Conservation (phyloP, 92 coral and sea anemone species). For the Zoanthus sociatus region DNA sequence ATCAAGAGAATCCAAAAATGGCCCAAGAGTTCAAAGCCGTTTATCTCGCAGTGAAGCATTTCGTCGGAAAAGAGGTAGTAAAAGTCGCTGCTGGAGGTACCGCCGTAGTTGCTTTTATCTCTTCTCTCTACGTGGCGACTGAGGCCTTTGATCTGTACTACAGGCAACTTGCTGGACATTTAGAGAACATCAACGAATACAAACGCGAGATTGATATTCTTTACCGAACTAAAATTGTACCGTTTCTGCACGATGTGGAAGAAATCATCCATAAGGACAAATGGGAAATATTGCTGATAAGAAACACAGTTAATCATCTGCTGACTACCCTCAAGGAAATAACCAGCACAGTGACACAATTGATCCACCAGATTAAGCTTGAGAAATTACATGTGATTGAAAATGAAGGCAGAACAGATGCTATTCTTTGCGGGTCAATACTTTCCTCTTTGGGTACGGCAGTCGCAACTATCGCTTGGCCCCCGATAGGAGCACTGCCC, state of each 20-base stretch:
- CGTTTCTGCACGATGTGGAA: not conserved
- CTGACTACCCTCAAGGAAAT: not conserved
- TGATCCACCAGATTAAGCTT: not conserved
- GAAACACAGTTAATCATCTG: not conserved
- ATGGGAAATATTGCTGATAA: not conserved
- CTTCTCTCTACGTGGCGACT: constrained; percentile 15
- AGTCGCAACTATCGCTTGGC: not conserved
- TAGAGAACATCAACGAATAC: constrained; percentile 16
- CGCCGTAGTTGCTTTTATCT: not conserved
- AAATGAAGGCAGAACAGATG: not conserved
- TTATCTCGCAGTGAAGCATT: not conserved
- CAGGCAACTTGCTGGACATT: not conserved
- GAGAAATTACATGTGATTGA: not conserved
- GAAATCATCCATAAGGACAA: not conserved
- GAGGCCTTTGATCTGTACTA: not conserved
- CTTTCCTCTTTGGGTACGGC: not conserved
- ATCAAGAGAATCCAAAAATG: constrained; percentile 12
- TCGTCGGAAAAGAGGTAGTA: not conserved
- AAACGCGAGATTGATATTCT: not conserved
- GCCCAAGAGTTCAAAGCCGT: not conserved
- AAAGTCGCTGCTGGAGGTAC: not conserved
- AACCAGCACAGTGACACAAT: not conserved
- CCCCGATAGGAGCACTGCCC: not conserved
- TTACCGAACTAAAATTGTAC: constrained; percentile 25
- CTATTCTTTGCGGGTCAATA: not conserved